A percentile compares a stretch with the other conserved stretches of the same genome.
These are phyloP conservation scores for Chrysolina haemoptera DNA, from an alignment of 2,888 invertebrate species.

Conservation along the genomic window DNA sequence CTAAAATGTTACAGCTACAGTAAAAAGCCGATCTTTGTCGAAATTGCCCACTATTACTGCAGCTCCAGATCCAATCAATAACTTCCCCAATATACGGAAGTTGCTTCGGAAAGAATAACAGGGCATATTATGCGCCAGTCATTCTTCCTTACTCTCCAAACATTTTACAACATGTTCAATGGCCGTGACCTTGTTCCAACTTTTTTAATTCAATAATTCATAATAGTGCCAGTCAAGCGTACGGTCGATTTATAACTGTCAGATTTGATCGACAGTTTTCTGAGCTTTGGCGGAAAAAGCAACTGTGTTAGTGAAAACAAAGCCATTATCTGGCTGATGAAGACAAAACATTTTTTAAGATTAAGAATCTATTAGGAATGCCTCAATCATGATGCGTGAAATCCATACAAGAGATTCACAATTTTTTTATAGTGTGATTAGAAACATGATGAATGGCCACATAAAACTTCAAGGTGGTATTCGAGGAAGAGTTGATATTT, in stretches of 20 bases:
- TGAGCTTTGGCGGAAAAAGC: conserved; percentile 9
- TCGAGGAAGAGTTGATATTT: too few species aligned
- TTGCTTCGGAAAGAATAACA: conserved; percentile 5
- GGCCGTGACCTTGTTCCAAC: conserved; percentile 5
- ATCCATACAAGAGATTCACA: neutral
- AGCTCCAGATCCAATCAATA: conserved; percentile 7
- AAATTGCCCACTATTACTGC: conserved; percentile 2
- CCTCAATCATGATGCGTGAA: neutral
- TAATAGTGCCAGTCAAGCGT: neutral
- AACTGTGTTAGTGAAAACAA: neutral
- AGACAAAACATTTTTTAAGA: conserved; percentile 3
- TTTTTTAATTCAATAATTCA: conserved; percentile 11
- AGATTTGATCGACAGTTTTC: conserved; percentile 8
- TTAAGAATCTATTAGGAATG: neutral
- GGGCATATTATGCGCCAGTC: neutral
- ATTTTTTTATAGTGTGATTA: neutral
- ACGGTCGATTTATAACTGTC: conserved; percentile 11
- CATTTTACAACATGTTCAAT: neutral
- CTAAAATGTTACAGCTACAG: neutral
- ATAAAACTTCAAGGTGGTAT: too few species aligned
- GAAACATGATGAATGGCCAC: neutral
- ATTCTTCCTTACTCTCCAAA: conserved; percentile 6
- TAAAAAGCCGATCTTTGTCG: neutral
- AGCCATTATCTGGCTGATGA: neutral
- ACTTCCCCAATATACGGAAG: neutral